Conservation (phyloP, 2,797 vertebrate species). For the Megalops cyprinoides region DNA sequence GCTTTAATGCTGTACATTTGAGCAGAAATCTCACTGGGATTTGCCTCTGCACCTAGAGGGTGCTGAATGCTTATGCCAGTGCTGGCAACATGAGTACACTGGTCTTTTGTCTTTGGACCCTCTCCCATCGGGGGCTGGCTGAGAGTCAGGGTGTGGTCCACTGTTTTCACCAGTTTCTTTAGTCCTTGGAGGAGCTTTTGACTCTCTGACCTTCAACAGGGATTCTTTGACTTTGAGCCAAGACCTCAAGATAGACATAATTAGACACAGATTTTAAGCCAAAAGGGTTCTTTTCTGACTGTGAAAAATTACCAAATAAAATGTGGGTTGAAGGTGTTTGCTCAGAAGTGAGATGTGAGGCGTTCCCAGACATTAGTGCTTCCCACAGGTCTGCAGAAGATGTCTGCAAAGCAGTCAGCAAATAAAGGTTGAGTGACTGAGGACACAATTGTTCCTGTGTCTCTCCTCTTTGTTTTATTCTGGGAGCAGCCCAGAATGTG, state of each 20-base stretch:
- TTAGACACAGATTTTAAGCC: conserved; percentile 32
- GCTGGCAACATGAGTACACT: too few relatives aligned
- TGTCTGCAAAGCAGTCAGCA: conserved; percentile 38
- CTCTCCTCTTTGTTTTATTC: background rate
- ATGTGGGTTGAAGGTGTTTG: conserved; percentile 6
- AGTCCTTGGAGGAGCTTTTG: conserved; percentile 45
- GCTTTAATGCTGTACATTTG: too few relatives aligned
- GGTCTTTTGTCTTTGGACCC: conserved; percentile 33
- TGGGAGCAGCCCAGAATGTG: background rate
- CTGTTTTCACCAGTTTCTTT: conserved; percentile 28
- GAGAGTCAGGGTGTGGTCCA: background rate
- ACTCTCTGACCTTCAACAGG: conserved; percentile 40
- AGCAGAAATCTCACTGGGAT: too few relatives aligned
- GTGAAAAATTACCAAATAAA: conserved; percentile 13
- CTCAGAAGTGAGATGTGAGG: conserved; percentile 13
- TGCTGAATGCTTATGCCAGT: too few relatives aligned
- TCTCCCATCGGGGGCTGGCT: conserved; percentile 43
- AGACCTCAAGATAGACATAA: conserved; percentile 37
- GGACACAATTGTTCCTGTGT: background rate
- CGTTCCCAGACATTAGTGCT: background rate
- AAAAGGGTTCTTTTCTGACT: conserved; percentile 31
- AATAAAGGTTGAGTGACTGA: conserved; percentile 46
- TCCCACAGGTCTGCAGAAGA: conserved; percentile 36
- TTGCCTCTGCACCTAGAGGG: too few relatives aligned
- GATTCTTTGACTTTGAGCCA: conserved; percentile 41